Evolutionary conservation across 2,113 vertebrate genomes (phyloP).

Genomic region (Odocoileus virginianus): DNA sequence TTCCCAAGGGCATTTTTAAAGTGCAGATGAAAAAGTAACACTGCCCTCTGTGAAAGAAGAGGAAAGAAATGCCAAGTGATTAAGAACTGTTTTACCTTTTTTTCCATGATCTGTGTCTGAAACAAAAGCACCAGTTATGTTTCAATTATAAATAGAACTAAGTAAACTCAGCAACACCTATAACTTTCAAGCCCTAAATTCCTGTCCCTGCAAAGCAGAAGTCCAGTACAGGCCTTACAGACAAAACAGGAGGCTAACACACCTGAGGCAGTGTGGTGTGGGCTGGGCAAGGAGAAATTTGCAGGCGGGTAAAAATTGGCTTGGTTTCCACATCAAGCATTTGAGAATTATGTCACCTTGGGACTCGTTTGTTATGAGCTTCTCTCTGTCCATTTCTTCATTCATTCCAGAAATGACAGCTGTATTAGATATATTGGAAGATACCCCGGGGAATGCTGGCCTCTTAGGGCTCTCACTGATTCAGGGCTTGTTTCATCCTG

Average conservation of each 20-base stretch:
- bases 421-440: neutral
- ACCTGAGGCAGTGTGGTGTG: fast-evolving
- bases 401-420: neutral
- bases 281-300: neutral
- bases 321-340: neutral
- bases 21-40: constrained; percentile 27
- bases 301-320: neutral
- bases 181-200: neutral
- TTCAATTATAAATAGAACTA: constrained; percentile 36
- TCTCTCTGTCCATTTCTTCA: neutral
- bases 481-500: neutral
- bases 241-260: neutral
- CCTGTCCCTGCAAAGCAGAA: neutral
- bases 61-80: neutral
- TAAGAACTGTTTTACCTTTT: neutral
- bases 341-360: neutral
- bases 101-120: neutral
- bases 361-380: neutral
- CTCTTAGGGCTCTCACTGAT: neutral
- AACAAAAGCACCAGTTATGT: constrained; percentile 9
- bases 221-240: neutral
- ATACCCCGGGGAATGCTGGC: neutral
- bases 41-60: neutral
- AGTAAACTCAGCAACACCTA: neutral
- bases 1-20: constrained; percentile 47